Percentiles rank a stretch among this genome's conserved stretches.
These are phyloP conservation scores for Anisognathus igniventris DNA, from an alignment of 2,797 vertebrate species.

Conservation along the genomic window DNA sequence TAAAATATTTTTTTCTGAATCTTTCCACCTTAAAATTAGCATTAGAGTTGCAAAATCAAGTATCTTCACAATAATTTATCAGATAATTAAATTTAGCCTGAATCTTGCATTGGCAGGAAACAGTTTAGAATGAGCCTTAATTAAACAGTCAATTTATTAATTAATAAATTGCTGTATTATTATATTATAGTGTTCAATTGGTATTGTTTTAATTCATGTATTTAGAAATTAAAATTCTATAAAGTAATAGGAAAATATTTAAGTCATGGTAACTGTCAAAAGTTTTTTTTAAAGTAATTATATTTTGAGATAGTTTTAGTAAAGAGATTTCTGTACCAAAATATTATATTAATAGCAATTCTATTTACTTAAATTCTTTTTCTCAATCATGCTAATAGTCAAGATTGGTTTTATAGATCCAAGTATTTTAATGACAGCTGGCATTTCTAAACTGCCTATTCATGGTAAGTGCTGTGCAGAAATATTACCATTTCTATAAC, in stretches of 20 bases:
- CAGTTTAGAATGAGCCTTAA: not conserved
- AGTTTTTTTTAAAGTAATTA: not conserved
- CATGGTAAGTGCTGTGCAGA: not conserved
- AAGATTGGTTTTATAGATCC: not conserved
- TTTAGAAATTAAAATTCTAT: not conserved
- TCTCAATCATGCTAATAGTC: not conserved
- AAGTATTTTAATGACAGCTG: conserved; percentile 1
- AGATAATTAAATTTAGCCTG: not conserved
- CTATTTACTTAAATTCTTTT: not conserved
- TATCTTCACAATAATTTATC: not conserved
- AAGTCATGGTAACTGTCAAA: not conserved
- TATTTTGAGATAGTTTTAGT: not conserved
- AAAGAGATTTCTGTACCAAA: not conserved
- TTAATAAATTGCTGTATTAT: not conserved
- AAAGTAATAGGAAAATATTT: not conserved
- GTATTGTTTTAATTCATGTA: not conserved
- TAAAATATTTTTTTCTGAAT: not conserved
- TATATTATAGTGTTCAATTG: not conserved
- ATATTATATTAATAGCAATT: not conserved
- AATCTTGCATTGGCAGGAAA: not conserved
- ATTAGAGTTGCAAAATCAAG: not conserved
- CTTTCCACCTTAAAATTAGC: not conserved
- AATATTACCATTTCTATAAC: not conserved
- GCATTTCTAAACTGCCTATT: not conserved
- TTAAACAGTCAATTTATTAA: not conserved